Conservation (phyloP, 2,888 invertebrate genomes). For the Leucophenga maculata region DNA sequence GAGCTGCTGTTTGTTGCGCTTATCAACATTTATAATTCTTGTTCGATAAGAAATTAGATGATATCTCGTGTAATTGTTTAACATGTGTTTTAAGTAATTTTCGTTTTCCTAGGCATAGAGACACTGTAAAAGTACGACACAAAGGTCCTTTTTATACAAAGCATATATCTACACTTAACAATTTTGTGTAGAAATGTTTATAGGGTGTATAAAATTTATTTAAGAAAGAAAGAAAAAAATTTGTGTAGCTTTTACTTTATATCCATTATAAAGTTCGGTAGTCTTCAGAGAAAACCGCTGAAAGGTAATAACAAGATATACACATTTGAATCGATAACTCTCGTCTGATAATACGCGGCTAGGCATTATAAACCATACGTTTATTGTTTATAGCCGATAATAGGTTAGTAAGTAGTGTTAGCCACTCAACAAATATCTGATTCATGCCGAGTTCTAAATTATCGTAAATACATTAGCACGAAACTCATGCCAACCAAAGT, state of each 20-base stretch:
- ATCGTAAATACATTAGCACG: too few relatives aligned
- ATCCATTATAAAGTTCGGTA: conserved; percentile 63
- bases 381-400: too few relatives aligned
- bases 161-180: background rate
- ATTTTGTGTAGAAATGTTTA: background rate
- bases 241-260: conserved; percentile 46
- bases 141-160: background rate
- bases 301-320: background rate
- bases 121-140: background rate
- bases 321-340: too few relatives aligned
- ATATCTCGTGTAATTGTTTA: background rate
- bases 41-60: background rate
- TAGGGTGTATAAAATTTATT: background rate
- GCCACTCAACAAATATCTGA: too few relatives aligned
- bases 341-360: too few relatives aligned
- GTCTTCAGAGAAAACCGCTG: conserved; percentile 46
- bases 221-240: background rate
- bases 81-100: background rate
- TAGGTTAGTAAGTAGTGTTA: too few relatives aligned
- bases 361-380: too few relatives aligned
- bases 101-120: background rate
- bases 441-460: too few relatives aligned
- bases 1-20: background rate
- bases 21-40: background rate
- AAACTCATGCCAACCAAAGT: too few relatives aligned